phyloP scores from a whole-genome alignment of 2,888 invertebrate species.

The Anoncus sp. region DNA sequence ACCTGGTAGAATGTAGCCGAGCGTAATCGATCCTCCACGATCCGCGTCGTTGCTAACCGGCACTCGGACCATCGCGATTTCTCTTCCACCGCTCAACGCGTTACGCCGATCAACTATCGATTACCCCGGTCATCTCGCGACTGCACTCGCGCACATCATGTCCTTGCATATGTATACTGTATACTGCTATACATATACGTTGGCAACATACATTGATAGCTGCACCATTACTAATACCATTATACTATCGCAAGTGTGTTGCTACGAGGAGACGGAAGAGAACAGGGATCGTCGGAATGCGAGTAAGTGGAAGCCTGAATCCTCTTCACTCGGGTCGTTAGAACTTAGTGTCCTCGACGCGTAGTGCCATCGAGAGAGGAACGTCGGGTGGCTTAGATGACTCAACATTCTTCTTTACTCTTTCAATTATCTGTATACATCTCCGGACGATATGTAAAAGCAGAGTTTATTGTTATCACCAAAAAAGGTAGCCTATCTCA shows the following conservation, averaged over 20 bases:
- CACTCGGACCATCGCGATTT: conserved; percentile 43
- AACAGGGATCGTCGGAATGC: conserved; percentile 31
- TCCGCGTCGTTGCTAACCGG: conserved; percentile 72
- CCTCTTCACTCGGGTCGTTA: conserved; percentile 45
- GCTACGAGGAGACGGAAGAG: conserved; percentile 2
- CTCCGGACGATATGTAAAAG: background rate
- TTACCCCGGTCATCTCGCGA: conserved; percentile 65
- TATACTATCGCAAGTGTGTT: background rate
- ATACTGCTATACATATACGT: background rate
- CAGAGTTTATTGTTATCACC: background rate
- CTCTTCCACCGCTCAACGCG: conserved; percentile 61
- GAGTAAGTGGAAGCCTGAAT: conserved; percentile 48
- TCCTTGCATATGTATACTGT: conserved; percentile 3
- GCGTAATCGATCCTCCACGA: conserved; percentile 63
- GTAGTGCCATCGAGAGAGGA: conserved; percentile 17
- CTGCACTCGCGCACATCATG: conserved; percentile 30
- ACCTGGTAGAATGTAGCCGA: background rate
- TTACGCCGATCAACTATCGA: conserved; percentile 75
- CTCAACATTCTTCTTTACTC: background rate
- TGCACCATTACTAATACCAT: conserved; percentile 5
- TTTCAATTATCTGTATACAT: background rate
- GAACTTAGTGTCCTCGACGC: conserved; percentile 44
- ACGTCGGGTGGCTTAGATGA: background rate
- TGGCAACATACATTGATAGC: background rate
- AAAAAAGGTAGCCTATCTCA: too few species aligned